These are phyloP conservation scores for Leptoteleia sp. DNA, from an alignment of 1,140 invertebrate genomes.

Conservation along the genomic window DNA sequence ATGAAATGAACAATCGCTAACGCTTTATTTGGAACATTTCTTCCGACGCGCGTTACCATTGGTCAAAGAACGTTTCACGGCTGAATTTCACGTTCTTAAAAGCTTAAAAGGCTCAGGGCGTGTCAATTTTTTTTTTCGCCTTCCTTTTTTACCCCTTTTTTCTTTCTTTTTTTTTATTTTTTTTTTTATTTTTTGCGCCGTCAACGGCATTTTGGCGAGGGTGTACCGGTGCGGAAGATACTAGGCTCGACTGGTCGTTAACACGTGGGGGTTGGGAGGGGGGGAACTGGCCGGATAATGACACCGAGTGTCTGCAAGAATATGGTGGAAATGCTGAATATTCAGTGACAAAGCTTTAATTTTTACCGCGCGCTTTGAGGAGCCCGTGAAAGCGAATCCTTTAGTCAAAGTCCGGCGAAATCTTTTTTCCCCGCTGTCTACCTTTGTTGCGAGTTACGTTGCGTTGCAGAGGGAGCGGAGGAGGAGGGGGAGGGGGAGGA, in stretches of 20 bases:
- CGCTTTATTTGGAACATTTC: slow-evolving; percentile 39
- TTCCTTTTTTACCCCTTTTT: too few species aligned
- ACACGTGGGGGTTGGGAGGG: slow-evolving; percentile 16
- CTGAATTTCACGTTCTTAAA: slow-evolving; percentile 57
- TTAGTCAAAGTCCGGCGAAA: slow-evolving; percentile 60
- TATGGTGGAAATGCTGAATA: slow-evolving; percentile 65
- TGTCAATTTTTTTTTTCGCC: slow-evolving; percentile 57
- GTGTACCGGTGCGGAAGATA: slow-evolving; percentile 32
- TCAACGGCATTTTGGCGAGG: slow-evolving; percentile 41
- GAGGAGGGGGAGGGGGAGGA: too few species aligned
- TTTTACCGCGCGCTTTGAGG: slow-evolving; percentile 67
- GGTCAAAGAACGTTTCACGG: slow-evolving; percentile 55
- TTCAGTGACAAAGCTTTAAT: slow-evolving; percentile 69
- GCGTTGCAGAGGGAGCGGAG: too few species aligned
- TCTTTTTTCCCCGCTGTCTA: slow-evolving; percentile 48
- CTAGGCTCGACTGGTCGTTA: slow-evolving; percentile 62
- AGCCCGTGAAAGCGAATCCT: slow-evolving; percentile 66
- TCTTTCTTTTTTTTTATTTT: too few species aligned
- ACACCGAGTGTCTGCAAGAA: slow-evolving; percentile 65
- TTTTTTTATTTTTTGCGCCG: too few species aligned
- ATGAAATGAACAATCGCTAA: slow-evolving; percentile 2
- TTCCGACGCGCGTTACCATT: slow-evolving; percentile 31
- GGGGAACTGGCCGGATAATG: slow-evolving; percentile 40
- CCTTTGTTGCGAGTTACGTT: slow-evolving; percentile 48
- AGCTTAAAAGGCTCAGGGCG: slow-evolving; percentile 62